These are phyloP conservation scores for Cryptus armator DNA, from an alignment of 2,888 invertebrate genomes.

Conservation along the genomic window DNA sequence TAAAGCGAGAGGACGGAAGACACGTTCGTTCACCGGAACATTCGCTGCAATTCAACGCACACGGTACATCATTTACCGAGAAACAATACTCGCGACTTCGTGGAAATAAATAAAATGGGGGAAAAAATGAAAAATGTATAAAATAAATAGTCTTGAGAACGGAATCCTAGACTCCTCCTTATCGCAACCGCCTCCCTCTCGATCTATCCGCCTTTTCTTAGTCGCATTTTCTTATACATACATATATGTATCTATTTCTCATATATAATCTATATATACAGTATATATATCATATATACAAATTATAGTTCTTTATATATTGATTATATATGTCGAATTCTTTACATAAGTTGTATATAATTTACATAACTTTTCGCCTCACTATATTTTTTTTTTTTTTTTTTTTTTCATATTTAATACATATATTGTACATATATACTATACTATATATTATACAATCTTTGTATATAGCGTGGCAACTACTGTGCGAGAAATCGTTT, in stretches of 20 bases:
- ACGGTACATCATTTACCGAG: background rate
- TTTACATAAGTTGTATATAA: no score
- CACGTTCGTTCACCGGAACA: conserved; percentile 23
- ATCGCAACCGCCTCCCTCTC: conserved; percentile 14
- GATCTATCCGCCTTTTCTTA: background rate
- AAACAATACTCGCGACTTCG: background rate
- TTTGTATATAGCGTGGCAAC: conserved; percentile 1
- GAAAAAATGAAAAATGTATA: background rate
- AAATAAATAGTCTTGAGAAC: conserved; percentile 1
- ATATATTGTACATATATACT: no score
- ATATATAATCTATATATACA: no score
- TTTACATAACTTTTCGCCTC: no score
- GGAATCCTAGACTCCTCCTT: conserved; percentile 10
- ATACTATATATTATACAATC: background rate
- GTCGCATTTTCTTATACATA: background rate
- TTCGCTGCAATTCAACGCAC: conserved; percentile 1
- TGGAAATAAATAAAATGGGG: background rate
- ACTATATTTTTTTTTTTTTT: no score
- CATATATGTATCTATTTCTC: background rate
- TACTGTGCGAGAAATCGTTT: conserved; percentile 58
- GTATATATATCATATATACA: no score
- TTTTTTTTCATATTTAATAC: no score
- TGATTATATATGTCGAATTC: no score
- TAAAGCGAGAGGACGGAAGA: conserved; percentile 42
- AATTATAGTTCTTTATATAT: no score